phyloP scores from a whole-genome alignment of 2,888 invertebrate species.

The Hedya salicella region DNA sequence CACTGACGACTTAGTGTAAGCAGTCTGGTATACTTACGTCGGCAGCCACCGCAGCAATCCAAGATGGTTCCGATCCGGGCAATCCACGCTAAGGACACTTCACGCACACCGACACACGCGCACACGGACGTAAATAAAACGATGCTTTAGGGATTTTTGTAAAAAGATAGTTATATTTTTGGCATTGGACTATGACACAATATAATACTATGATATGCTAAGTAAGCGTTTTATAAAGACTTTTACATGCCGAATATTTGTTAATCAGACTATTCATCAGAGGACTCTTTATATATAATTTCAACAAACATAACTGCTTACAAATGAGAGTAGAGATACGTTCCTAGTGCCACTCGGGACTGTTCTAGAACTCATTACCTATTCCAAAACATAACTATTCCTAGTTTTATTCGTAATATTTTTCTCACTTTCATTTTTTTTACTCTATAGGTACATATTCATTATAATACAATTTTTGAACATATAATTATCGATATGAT shows the following conservation, averaged over 20 bases:
- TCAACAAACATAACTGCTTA: constrained; percentile 84
- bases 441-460: constrained; percentile 83
- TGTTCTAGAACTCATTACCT: constrained; percentile 77
- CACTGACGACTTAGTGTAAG: background rate
- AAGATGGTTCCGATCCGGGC: constrained; percentile 1
- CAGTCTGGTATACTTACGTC: constrained; percentile 33
- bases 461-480: constrained; percentile 84
- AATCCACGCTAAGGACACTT: constrained; percentile 27
- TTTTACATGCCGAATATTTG: constrained; percentile 85
- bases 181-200: constrained; percentile 86
- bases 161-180: constrained; percentile 86
- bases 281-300: constrained; percentile 84
- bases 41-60: constrained; percentile 29
- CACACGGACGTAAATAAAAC: constrained; percentile 76
- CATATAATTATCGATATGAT: constrained; percentile 85
- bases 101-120: constrained; percentile 45
- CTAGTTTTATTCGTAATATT: constrained; percentile 82
- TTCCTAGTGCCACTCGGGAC: constrained; percentile 73
- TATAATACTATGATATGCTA: constrained; percentile 86
- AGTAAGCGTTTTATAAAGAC: constrained; percentile 86
- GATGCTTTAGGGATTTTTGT: constrained; percentile 81
- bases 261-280: constrained; percentile 85
- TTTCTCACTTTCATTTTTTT: constrained; percentile 84
- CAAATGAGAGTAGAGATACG: constrained; percentile 79
- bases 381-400: constrained; percentile 81